These are phyloP conservation scores for Nephrotoma appendiculata DNA, from an alignment of 2,888 invertebrate genomes.

Conservation along the genomic window DNA sequence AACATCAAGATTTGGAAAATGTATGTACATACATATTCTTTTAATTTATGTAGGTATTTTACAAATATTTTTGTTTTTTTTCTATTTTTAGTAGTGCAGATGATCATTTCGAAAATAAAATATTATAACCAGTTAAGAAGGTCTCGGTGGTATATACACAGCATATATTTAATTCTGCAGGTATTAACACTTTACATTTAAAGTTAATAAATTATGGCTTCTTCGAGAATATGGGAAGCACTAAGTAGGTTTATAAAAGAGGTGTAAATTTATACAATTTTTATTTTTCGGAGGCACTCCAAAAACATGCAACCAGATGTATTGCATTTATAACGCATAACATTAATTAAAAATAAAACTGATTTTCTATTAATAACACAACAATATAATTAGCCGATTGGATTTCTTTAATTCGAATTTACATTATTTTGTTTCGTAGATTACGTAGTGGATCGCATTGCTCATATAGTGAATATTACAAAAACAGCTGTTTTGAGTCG, in stretches of 20 bases:
- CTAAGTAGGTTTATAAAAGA: background rate
- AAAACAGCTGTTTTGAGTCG: background rate
- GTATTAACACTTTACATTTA: background rate
- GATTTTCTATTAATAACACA: background rate
- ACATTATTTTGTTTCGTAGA: background rate
- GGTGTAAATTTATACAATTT: background rate
- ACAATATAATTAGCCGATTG: background rate
- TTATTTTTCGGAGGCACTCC: background rate
- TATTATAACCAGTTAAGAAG: background rate
- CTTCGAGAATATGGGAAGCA: background rate
- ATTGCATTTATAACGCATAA: background rate
- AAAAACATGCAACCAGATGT: background rate
- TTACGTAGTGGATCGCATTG: background rate
- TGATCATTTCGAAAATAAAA: background rate
- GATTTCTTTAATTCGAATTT: background rate
- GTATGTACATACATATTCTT: background rate
- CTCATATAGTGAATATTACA: background rate
- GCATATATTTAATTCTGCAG: background rate
- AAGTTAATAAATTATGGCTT: too few species aligned
- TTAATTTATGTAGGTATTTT: background rate
- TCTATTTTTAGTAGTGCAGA: background rate
- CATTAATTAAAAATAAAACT: background rate
- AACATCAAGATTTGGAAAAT: background rate
- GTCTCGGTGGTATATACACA: background rate
- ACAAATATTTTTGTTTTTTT: background rate